Evolutionary conservation across 2,888 invertebrate species (phyloP).

Genomic region (Calephelis perditalis): DNA sequence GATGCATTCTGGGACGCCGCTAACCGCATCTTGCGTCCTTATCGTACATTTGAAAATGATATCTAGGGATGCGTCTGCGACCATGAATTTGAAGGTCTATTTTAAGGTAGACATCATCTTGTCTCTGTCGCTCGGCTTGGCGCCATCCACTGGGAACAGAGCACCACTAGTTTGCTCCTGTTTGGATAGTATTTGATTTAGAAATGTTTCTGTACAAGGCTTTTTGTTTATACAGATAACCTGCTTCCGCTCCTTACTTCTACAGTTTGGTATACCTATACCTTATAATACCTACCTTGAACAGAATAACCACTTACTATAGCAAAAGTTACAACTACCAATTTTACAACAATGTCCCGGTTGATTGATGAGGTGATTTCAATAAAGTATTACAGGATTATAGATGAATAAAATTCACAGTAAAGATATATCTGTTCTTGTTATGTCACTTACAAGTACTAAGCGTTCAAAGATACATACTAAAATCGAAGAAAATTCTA

Average conservation of each 20-base stretch:
- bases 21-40: slow-evolving; percentile 74
- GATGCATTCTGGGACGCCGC: slow-evolving; percentile 74
- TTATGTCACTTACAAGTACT: too few species aligned
- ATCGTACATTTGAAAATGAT: slow-evolving; percentile 61
- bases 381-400: too few species aligned
- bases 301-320: too few species aligned
- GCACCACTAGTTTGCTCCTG: slow-evolving; percentile 55
- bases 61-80: slow-evolving; percentile 55
- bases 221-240: slow-evolving; percentile 51
- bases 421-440: too few species aligned
- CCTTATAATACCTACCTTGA: too few species aligned
- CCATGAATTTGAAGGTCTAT: slow-evolving; percentile 63
- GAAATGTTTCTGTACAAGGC: slow-evolving; percentile 56
- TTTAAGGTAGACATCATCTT: slow-evolving; percentile 60
- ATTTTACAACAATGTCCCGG: too few species aligned
- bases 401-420: too few species aligned
- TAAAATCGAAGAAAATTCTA: too few species aligned
- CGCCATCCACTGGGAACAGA: slow-evolving; percentile 59
- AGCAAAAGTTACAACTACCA: too few species aligned
- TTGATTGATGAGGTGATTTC: too few species aligned
- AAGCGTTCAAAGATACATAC: too few species aligned
- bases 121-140: slow-evolving; percentile 67
- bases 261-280: too few species aligned
- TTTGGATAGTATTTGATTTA: slow-evolving; percentile 55
- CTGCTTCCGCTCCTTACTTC: slow-evolving; percentile 23